Evolutionary conservation across 2,113 vertebrate species (phyloP).

Genomic region (rat (Rattus norvegicus)): GRCr8 NC_086037.1:66850001-66850500

Average conservation of each 20-base stretch:
- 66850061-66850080: background rate
- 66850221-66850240: accelerated
- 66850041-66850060: background rate
- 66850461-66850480: too few relatives aligned
- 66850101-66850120: background rate
- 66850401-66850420: background rate
- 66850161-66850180: background rate
- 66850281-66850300: constrained; percentile 99
- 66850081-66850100: background rate
- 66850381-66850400: background rate
- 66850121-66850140: background rate
- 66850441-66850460: background rate
- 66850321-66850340: constrained; percentile 66
- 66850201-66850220: background rate
- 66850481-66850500: background rate
- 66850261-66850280: constrained; percentile 91
- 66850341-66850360: accelerated
- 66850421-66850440: background rate
- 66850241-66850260: accelerated
- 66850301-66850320: constrained; percentile 99
- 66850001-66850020: background rate
- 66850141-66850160: background rate
- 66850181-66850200: background rate
- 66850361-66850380: accelerated
- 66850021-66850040: background rate